Base-by-base conservation (phyloP, 1,140 invertebrate genomes). In the Zaprionus taronus region DNA sequence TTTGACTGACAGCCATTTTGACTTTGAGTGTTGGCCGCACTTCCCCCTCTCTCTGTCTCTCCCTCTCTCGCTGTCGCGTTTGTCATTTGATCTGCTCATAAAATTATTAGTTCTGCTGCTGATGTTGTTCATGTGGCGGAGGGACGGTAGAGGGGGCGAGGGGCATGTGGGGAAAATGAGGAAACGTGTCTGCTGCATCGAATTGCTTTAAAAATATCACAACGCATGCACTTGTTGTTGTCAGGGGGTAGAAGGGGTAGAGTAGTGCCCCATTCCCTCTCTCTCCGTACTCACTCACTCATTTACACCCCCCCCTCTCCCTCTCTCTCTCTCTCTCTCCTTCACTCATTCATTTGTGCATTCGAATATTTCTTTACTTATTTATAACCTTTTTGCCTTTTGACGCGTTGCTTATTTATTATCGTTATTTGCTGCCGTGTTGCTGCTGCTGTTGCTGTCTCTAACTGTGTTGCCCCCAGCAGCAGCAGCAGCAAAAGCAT, bases 1-100 rank as follows among this genome's bases (percentile, higher is more conserved):
- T 86, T 81, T 85, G 83, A 85, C 79, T 85, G 82, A 85, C 82
- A 82, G 79, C 79, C 79, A 86, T 86, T 85, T 85, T 82, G 83
- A 79, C 82, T 75, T 49, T 72, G 64, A 49, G 41, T 65, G 44
- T 63, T 69, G 55, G 17, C 34, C 24, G 9, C 61, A 4, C 38
- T 24, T n/a, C n/a, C 3, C 20, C 34, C 28, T 4, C 20, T n/a
- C 20, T 26, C 14, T 2, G 2, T 20, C 49, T 22, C 38, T 44
- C n/a, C n/a, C n/a, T n/a, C n/a, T n/a, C n/a, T 51, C 17, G n/a
- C 66, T 60, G n/a, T 12, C 47, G 22, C n/a, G 51, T 11, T 62
- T 49, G 78, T 56, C 74, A 74, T 68, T 77, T 86, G 83, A 86
- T 86, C 83, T 86, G 60, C 79, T 85, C 72, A 77, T 83, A 82